Evolutionary conservation across 2,113 vertebrate species (phyloP), one percentile per base, ranked within the genome.

Genomic region (Trochalopteron elliotii): DNA sequence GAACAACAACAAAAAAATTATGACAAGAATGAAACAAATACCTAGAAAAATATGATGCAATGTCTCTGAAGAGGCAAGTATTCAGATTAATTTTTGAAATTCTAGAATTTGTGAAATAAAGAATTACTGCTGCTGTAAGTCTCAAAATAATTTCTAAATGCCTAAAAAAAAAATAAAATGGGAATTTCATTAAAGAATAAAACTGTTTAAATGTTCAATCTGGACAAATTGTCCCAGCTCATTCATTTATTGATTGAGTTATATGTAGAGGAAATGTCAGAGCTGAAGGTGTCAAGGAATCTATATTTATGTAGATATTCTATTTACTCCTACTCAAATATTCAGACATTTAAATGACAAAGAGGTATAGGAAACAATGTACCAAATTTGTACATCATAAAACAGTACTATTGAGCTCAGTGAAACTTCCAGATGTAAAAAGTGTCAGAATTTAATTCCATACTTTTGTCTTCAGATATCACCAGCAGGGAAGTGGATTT

Each of bases 11-110:
- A 87, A 83, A 40, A 61, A 53, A 11, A 25, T 25, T 1, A 40
- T 39, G 69, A 55, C 27, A 87, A 78, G 79, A 97, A 93, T 79
- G 65, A 75, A 94, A 96, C 44, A 65, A 79, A 97, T 90, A 59
- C 12, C 82, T 90, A 76, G 89, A 47, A 63, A 93, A 96, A 93
- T 75, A 87, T 35, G 35, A 94, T 91, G 25, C 23, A 49, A 89
- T 94, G 35, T 44, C 61, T 97, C 45, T 40, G 30, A 56, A 84
- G 13, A 97, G 47, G 50, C 70, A 96, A 87, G 31, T 84, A 95
- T 95, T 97, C 72, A 6, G 83, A 67, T 81, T 94, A 96, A 93
- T 91, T 97, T 98, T 96, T 97, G 96, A 95, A 97, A 94, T 89
- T 87, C 22, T 61, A 20, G 33, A 79, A 83, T 97, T 96, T 96